A percentile compares a stretch with the other conserved stretches of the same genome.
Evolutionary conservation across 2,888 invertebrate species (phyloP).

Genomic region (Diaprepes abbreviatus): DNA sequence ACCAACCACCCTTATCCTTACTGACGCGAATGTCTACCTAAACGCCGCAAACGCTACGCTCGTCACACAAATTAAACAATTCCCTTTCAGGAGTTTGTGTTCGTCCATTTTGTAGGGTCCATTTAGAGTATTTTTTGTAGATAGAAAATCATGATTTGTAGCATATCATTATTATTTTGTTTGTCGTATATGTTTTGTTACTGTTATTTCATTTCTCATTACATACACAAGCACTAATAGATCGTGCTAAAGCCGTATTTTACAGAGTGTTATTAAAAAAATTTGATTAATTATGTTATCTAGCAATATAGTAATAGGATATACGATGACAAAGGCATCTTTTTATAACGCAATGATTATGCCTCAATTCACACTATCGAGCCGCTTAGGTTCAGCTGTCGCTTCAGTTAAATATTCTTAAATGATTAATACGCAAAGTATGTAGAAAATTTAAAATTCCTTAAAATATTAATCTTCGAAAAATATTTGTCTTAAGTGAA

Average conservation of each 20-base stretch:
- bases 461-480: too few relatives aligned
- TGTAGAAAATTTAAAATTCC: too few relatives aligned
- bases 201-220: slow-evolving; percentile 14
- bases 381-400: too few relatives aligned
- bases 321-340: too few relatives aligned
- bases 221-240: slow-evolving; percentile 49
- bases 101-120: slow-evolving; percentile 29
- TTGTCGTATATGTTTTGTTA: neutral
- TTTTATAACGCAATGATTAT: too few relatives aligned
- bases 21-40: slow-evolving; percentile 46
- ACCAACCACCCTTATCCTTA: slow-evolving; percentile 44
- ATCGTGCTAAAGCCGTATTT: slow-evolving; percentile 42
- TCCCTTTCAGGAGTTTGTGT: slow-evolving; percentile 15
- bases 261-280: slow-evolving; percentile 14
- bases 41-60: slow-evolving; percentile 41
- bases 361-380: too few relatives aligned
- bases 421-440: too few relatives aligned
- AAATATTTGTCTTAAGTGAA: too few relatives aligned
- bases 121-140: slow-evolving; percentile 22
- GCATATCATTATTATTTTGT: slow-evolving; percentile 24
- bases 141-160: slow-evolving; percentile 12
- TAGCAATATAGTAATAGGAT: too few relatives aligned
- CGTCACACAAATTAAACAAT: slow-evolving; percentile 33
- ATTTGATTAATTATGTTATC: too few relatives aligned
- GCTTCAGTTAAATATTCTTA: too few relatives aligned